phyloP scores from a whole-genome alignment of 2,888 invertebrate genomes.

The Patella pellucida region DNA sequence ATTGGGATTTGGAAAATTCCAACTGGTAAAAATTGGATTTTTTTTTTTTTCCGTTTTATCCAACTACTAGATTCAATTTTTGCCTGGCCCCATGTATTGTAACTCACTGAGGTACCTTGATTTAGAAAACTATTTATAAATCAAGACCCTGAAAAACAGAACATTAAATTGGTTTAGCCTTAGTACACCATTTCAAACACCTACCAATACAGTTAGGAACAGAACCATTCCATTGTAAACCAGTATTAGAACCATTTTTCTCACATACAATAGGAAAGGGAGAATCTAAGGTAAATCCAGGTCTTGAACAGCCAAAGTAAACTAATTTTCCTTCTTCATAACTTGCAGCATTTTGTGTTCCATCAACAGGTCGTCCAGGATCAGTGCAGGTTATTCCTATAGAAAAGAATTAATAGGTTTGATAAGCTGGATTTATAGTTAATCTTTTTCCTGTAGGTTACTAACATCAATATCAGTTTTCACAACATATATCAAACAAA shows the following conservation, averaged over 20 bases:
- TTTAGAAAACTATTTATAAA: not conserved
- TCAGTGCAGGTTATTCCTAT: slow-evolving; percentile 53
- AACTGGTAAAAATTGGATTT: too few species aligned
- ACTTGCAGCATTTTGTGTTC: slow-evolving; percentile 38
- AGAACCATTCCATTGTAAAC: slow-evolving; percentile 37
- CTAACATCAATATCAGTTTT: too few species aligned
- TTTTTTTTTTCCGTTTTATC: not conserved
- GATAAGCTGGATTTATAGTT: too few species aligned
- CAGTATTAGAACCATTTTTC: slow-evolving; percentile 25
- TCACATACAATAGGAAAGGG: slow-evolving; percentile 39
- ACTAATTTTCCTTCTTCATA: slow-evolving; percentile 45
- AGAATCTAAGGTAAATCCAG: slow-evolving; percentile 42
- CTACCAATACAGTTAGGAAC: slow-evolving; percentile 48
- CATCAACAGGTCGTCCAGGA: slow-evolving; percentile 53
- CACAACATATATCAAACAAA: too few species aligned
- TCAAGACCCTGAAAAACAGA: not conserved
- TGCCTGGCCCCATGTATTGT: not conserved
- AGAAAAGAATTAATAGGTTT: slow-evolving; percentile 11
- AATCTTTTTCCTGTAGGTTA: too few species aligned
- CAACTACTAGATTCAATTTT: not conserved
- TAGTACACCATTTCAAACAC: not conserved
- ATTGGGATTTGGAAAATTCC: too few species aligned
- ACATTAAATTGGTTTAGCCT: too few species aligned
- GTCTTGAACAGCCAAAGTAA: slow-evolving; percentile 42
- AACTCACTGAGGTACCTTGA: not conserved